phyloP scores from a whole-genome alignment of 2,797 vertebrate genomes.

The Spatula versicolor region DNA sequence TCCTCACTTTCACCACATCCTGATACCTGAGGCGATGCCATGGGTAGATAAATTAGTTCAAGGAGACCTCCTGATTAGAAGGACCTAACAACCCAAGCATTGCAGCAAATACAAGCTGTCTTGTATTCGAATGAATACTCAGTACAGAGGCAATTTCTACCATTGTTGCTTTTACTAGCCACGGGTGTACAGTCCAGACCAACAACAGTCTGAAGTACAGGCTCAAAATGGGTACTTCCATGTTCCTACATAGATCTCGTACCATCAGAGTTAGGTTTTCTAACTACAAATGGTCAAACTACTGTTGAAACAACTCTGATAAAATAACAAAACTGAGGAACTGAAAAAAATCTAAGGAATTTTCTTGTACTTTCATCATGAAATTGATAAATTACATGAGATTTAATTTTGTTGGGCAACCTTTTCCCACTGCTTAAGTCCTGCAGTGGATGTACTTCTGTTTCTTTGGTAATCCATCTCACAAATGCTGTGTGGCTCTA shows the following conservation, averaged over 20 bases:
- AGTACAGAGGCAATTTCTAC: not conserved
- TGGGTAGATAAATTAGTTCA: not conserved
- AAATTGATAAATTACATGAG: fast-evolving
- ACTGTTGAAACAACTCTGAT: not conserved
- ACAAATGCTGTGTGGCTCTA: not conserved
- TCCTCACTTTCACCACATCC: fast-evolving
- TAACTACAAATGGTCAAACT: not conserved
- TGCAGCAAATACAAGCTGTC: not conserved
- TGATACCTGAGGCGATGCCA: not conserved
- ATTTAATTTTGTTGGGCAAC: not conserved
- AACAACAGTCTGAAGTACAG: not conserved
- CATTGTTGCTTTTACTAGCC: fast-evolving
- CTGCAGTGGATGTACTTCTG: not conserved
- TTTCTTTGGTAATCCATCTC: not conserved
- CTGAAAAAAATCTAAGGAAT: not conserved
- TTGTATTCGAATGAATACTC: not conserved
- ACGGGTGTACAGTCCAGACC: fast-evolving
- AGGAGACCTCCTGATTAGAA: not conserved
- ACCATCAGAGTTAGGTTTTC: not conserved
- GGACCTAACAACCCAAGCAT: not conserved
- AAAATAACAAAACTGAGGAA: not conserved
- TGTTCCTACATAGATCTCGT: not conserved
- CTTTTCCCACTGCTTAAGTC: not conserved
- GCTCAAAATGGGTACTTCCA: fast-evolving
- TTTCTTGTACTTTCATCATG: not conserved